Evolutionary conservation across 2,113 vertebrate genomes (phyloP), one percentile per base, ranked within the genome.

Genomic region (Misgurnus mizolepis): DNA sequence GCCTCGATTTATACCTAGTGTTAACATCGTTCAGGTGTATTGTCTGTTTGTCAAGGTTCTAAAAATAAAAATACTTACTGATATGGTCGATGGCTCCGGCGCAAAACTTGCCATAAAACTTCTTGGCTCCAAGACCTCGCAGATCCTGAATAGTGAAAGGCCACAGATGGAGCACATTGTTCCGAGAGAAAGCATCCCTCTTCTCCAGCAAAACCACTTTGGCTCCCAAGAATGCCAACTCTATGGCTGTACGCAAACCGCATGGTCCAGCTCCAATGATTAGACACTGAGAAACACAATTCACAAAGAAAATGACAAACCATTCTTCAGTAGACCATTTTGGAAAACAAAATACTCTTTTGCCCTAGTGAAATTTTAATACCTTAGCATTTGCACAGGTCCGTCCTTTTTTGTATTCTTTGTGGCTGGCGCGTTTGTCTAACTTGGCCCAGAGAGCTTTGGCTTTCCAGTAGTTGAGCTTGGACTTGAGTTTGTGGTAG

Each of bases 381-480:
- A 98, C 98, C 95, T 96, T 98, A 0, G 95, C 94, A 89, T 96
- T 98, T 79, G 93, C 85, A 91, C 97, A 99, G 0, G 93, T 97
- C 58, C 96, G 95, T 70, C 97, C 96, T 90, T 98, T 99, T 88
- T 97, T 99, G 88, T 97, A 99, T 88, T 99, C 97, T 86, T 98
- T 98, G 60, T 97, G 97, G 87, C 93, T 89, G 53, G 96, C 96
- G 82, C 96, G 91, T 86, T 99, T 99, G 89, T 99, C 97, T 85
- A 99, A 85, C 85, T 99, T 99, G 61, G 94, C 94, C 96, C 97
- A 99, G 58, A 99, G 94, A 6, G 97, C 97, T 91, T 99, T 99
- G 86, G 98, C 98, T 91, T 96, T 99, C 98, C 98, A 99, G 88
- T 99, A 98, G 93, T 97, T 98, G 76, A 99, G 95, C 86, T 95